phyloP scores from a whole-genome alignment of 37 sponge, comb jelly and placozoan species.

The Axinella damicornis region DNA sequence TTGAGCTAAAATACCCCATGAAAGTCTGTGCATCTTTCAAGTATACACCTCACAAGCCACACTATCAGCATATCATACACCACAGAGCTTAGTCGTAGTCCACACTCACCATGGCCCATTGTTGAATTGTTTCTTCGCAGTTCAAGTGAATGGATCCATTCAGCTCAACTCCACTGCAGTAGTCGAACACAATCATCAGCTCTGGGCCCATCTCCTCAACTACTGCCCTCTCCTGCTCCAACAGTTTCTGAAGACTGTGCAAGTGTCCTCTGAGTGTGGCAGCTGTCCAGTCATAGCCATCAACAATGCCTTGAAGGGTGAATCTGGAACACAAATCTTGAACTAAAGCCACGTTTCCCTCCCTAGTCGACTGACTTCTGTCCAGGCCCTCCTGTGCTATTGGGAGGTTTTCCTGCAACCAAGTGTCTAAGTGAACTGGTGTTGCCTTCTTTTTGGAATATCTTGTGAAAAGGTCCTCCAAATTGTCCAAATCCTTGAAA shows the following conservation, averaged over 20 bases:
- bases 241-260: neutral
- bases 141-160: neutral
- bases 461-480: too few relatives aligned
- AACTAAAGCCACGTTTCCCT: neutral
- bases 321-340: neutral
- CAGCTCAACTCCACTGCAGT: neutral
- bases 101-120: neutral
- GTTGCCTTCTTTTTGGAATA: too few relatives aligned
- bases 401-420: neutral
- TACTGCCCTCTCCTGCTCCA: neutral
- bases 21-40: too few relatives aligned
- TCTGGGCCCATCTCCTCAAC: neutral
- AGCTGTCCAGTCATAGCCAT: neutral
- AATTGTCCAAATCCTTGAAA: too few relatives aligned
- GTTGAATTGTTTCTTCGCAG: conserved; percentile 2
- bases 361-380: neutral
- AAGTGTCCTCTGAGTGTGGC: conserved; percentile 11
- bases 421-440: neutral
- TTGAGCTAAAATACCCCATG: too few relatives aligned
- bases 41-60: too few relatives aligned
- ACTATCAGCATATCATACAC: too few relatives aligned
- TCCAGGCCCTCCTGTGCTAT: neutral
- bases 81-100: too few relatives aligned
- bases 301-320: neutral
- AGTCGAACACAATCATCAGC: neutral